Conservation (phyloP, 2,797 vertebrate genomes). For the Anguilla pacifica region DNA sequence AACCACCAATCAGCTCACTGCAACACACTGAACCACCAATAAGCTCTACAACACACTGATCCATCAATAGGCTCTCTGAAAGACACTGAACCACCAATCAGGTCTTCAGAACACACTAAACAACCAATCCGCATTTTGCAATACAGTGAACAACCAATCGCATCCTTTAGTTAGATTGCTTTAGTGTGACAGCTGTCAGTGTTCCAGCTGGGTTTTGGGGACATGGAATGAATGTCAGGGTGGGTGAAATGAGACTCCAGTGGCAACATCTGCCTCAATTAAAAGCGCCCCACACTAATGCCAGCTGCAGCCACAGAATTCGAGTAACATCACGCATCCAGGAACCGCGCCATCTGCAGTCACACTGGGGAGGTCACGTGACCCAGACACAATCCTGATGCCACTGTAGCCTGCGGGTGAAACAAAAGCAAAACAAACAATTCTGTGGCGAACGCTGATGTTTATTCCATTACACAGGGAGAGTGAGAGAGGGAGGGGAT, state of each 20-base stretch:
- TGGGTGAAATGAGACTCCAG: background rate
- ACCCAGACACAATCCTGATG: background rate
- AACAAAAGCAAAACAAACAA: conserved; percentile 8
- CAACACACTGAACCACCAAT: background rate
- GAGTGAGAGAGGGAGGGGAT: background rate
- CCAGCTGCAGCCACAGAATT: background rate
- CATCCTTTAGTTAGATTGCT: background rate
- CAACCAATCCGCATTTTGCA: background rate
- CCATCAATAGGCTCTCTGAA: background rate
- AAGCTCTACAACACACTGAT: background rate
- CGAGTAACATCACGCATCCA: background rate
- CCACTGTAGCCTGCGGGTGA: background rate
- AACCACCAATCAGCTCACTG: background rate
- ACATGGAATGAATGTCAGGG: background rate
- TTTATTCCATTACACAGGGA: conserved; percentile 1
- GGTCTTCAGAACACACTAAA: background rate
- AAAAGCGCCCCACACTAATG: background rate
- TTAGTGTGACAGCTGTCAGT: background rate
- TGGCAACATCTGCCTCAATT: background rate
- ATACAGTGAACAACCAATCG: background rate
- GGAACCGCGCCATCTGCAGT: background rate
- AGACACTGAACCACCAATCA: background rate
- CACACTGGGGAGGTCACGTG: conserved; percentile 16
- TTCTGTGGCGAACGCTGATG: background rate
- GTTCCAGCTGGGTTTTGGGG: background rate